These are phyloP conservation scores for Ageneiosus marmoratus DNA, from an alignment of 2,113 vertebrate species.

Conservation along the genomic window DNA sequence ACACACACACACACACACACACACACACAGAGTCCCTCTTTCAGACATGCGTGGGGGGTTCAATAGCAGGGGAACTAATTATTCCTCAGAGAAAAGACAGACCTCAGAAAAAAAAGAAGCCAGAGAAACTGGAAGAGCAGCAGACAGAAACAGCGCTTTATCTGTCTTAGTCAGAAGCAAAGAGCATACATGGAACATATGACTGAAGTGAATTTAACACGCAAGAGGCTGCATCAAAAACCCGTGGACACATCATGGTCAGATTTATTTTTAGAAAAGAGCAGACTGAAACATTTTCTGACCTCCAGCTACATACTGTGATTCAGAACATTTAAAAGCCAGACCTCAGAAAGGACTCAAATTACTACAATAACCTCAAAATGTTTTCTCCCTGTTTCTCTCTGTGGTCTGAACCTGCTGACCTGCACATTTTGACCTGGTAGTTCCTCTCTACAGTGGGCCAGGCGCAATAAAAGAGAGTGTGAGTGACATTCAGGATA, in stretches of 20 bases:
- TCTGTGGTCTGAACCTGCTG: background rate
- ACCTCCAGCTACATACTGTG: too few relatives aligned
- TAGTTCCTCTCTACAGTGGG: background rate
- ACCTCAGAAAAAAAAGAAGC: background rate
- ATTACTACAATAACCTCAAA: too few relatives aligned
- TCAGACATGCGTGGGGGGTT: background rate
- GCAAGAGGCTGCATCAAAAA: background rate
- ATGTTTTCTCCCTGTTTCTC: background rate
- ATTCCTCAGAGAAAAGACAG: background rate
- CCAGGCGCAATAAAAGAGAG: background rate
- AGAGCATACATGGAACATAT: background rate
- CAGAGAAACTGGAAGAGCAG: background rate
- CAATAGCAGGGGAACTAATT: background rate
- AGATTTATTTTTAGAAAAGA: background rate
- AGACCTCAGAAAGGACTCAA: background rate
- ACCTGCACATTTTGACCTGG: background rate
- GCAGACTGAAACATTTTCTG: too few relatives aligned
- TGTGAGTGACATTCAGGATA: background rate
- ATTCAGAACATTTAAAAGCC: background rate
- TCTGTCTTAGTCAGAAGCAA: background rate
- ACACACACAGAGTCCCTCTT: background rate
- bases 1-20: background rate
- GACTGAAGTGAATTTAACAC: background rate
- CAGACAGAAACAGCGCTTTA: background rate
- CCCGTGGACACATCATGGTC: background rate